Evolutionary conservation across 2,888 invertebrate species (phyloP), one percentile per base, ranked within the genome.

Genomic region (Pharmacophagus antenor): DNA sequence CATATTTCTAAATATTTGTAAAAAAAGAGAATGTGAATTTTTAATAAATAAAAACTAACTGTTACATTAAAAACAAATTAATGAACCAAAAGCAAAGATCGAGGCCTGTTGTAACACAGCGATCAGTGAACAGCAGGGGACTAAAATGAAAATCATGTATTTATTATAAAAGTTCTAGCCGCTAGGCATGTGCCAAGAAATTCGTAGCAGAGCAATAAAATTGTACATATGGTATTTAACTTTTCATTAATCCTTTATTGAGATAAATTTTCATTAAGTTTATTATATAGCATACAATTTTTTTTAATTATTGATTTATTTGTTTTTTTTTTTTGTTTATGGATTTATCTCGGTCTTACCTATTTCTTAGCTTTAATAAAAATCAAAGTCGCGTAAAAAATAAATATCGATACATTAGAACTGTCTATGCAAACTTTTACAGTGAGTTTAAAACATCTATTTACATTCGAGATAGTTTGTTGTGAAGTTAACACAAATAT

Each of bases 131-230:
- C 81, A 72, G 79, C 80, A 75, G 84, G 84, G 63, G 81, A 75
- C 73, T 84, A 84, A 84, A 84, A 83, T 75, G 74, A 73, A 77
- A 79, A 68, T 75, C 84, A 72, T 82, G 84, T 84, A 72, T 58
- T 62, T 68, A 66, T 66, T 69, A 56, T 63, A 63, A 67, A 68
- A 69, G 66, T 67, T 68, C 62, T 69, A 67, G 73, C 65, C 69
- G 72, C 64, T 49, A 58, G 65, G 27, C 50, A 42, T 61, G 53
- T 46, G 50, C n/a, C 47, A 44, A 56, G 25, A 25, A 56, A 37
- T 23, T 25, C n/a, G 27, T 27, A 2, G 18, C 20, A 2, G 6
- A 42, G 20, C 23, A 47, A 47, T 47, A 31, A 31, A 31, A 31
- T 15, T 15, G 10, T 12, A 31, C 31, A 15, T 12, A 2, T 2